Conservation (phyloP, 2,113 vertebrate genomes). For the Harpagus bidentatus region DNA sequence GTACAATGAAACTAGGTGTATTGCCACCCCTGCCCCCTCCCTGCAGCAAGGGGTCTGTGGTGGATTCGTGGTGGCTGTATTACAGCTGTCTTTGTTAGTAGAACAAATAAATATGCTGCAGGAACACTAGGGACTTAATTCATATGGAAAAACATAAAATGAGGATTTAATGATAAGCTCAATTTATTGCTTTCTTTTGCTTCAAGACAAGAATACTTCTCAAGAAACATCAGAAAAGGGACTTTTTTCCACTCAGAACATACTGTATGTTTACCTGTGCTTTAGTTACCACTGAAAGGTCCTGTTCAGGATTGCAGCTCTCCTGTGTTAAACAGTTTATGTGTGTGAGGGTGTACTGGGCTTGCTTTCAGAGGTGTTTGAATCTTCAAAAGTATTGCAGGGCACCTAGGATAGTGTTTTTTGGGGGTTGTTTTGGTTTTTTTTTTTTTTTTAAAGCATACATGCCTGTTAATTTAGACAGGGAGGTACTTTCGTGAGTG, state of each 20-base stretch:
- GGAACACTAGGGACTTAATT: background rate
- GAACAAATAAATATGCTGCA: background rate
- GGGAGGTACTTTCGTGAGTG: fast-evolving
- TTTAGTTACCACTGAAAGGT: background rate
- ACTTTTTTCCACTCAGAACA: background rate
- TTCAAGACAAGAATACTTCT: background rate
- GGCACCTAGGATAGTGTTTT: too few species aligned
- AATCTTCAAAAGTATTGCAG: background rate
- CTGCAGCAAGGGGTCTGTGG: background rate
- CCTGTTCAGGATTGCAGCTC: background rate
- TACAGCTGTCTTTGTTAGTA: background rate
- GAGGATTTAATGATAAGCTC: background rate
- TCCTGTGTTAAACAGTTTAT: fast-evolving
- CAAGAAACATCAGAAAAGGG: background rate
- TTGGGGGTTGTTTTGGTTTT: too few species aligned
- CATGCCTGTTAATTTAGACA: background rate
- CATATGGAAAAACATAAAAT: background rate
- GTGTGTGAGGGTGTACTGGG: background rate
- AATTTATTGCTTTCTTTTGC: background rate
- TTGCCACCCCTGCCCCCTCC: too few species aligned
- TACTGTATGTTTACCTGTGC: background rate
- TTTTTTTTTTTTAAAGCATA: background rate
- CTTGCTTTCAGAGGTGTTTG: background rate
- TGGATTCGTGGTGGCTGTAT: fast-evolving
- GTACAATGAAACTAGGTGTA: background rate